phyloP scores from a whole-genome alignment of 2,113 vertebrate genomes.

The Odocoileus hemionus region DNA sequence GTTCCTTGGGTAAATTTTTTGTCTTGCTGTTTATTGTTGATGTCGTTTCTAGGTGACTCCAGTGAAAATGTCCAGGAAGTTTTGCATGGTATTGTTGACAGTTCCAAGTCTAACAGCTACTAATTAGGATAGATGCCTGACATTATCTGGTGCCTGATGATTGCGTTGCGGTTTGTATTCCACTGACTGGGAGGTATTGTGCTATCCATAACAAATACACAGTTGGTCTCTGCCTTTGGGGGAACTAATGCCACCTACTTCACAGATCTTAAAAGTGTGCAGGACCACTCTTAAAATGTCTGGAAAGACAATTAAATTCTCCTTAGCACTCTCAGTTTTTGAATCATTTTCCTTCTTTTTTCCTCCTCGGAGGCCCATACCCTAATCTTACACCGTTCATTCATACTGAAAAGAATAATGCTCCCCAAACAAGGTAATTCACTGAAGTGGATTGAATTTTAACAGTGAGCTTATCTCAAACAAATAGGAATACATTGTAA shows the following conservation, averaged over 20 bases:
- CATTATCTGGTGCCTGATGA: background rate
- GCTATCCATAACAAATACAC: background rate
- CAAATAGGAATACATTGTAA: background rate
- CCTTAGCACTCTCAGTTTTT: background rate
- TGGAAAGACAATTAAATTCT: background rate
- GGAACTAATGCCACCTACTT: background rate
- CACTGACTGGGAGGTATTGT: background rate
- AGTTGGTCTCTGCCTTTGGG: background rate
- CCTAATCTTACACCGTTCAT: background rate
- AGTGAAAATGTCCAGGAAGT: conserved; percentile 44
- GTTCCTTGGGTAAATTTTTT: background rate
- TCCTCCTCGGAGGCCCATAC: background rate
- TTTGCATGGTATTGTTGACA: conserved; percentile 11
- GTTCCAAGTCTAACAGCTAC: conserved; percentile 13
- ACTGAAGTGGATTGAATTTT: background rate
- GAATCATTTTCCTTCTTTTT: background rate
- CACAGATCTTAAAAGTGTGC: background rate
- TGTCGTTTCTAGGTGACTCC: conserved; percentile 46
- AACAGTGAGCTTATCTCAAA: background rate
- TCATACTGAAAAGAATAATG: background rate
- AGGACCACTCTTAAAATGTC: background rate
- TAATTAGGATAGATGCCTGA: background rate
- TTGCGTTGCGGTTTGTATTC: conserved; percentile 1
- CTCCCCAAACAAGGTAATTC: background rate
- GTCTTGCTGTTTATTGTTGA: conserved; percentile 10